These are phyloP conservation scores for Sciurus vulgaris DNA, from an alignment of 2,797 vertebrate species.

Conservation along the genomic window DNA sequence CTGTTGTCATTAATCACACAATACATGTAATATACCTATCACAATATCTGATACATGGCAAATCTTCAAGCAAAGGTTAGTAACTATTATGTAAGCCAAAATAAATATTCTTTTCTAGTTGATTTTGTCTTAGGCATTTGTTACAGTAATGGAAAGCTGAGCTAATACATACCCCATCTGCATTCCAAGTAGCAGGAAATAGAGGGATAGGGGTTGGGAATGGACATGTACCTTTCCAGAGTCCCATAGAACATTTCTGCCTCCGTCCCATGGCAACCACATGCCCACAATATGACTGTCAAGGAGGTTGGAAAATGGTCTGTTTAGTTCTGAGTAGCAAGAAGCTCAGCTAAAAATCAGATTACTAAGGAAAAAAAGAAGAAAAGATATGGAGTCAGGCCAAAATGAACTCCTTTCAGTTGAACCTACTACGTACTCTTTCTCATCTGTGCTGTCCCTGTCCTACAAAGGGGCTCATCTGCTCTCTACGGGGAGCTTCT, in stretches of 20 bases:
- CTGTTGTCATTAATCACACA: background rate
- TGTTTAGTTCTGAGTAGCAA: slow-evolving; percentile 39
- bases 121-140: background rate
- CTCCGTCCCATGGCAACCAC: background rate
- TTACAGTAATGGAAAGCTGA: background rate
- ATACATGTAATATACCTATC: background rate
- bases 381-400: background rate
- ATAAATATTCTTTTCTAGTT: background rate
- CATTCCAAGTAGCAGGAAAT: background rate
- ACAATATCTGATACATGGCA: background rate
- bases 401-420: background rate
- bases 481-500: background rate
- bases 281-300: background rate
- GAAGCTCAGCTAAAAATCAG: slow-evolving; percentile 3
- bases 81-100: background rate
- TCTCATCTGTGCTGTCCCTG: background rate
- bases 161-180: background rate
- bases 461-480: background rate
- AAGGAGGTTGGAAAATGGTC: background rate
- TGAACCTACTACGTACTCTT: background rate
- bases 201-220: background rate
- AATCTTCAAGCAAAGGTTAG: background rate
- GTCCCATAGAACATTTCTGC: background rate
- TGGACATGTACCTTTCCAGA: background rate
- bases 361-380: background rate